These are phyloP conservation scores for Trisateles emortualis DNA, from an alignment of 2,888 invertebrate species.

Conservation along the genomic window DNA sequence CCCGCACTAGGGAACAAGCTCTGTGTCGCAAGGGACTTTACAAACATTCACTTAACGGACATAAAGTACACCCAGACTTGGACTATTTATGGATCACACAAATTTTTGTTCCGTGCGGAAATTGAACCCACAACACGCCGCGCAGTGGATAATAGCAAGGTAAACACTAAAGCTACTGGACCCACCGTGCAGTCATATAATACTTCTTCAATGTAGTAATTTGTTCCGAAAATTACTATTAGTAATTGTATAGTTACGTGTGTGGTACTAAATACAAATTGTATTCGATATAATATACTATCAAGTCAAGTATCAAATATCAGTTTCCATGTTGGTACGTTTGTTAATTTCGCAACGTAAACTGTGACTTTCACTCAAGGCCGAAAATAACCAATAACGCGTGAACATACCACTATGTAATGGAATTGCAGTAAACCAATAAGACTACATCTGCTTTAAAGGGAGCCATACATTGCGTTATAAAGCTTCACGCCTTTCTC, in stretches of 20 bases:
- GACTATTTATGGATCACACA: too few species aligned
- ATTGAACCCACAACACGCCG: too few species aligned
- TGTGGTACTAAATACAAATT: conserved; percentile 1
- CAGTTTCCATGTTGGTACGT: conserved; percentile 19
- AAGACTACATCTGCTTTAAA: background rate
- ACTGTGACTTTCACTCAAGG: conserved; percentile 77
- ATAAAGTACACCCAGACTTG: too few species aligned
- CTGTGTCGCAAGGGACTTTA: too few species aligned
- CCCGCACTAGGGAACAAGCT: too few species aligned
- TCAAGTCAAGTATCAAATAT: conserved; percentile 26
- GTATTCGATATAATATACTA: background rate
- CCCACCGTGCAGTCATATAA: too few species aligned
- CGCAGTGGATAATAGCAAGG: too few species aligned
- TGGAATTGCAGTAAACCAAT: conserved; percentile 42
- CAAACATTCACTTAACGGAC: too few species aligned
- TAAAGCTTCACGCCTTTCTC: too few species aligned
- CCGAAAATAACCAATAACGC: conserved; percentile 70
- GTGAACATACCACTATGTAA: conserved; percentile 18
- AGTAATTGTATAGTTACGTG: background rate
- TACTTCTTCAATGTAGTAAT: too few species aligned
- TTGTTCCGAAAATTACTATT: background rate
- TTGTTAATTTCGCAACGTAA: conserved; percentile 44
- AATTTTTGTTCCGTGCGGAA: too few species aligned
- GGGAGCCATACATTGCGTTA: background rate
- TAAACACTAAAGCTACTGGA: too few species aligned